Evolutionary conservation across 2,113 vertebrate genomes (phyloP), one percentile per base, ranked within the genome.

Genomic region (Puma concolor): DNA sequence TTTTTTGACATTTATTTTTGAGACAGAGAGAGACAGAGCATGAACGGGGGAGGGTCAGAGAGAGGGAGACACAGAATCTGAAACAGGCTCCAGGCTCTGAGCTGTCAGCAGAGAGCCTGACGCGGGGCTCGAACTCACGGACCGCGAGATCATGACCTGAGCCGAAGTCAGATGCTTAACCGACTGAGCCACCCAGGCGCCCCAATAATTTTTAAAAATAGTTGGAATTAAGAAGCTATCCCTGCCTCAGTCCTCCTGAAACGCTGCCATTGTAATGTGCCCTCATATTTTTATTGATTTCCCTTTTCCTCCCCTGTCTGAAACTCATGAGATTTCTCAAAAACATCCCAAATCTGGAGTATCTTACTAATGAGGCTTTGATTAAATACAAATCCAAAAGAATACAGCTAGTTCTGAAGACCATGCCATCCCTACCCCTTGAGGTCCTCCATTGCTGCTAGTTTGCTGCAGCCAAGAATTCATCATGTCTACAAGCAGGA

Each of bases 361-460:
- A 1, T 44, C 27, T 64, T 94, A 11, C 25, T 31, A 41, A 66
- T 44, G 44, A 82, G 44, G 5, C 23, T 93, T 67, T 31, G 15
- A 13, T 66, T 76, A 38, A 63, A 31, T n/a, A 38, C 25, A 38
- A 29, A 8, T 63, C 27, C 25, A 86, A 86, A 71, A 27, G 0
- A 25, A 15, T 5, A 29, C 5, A 16, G 1, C 38, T 72, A 6
- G 7, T 64, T 38, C 10, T 12, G 21, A 41, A 71, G 44, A 31
- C 4, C 11, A 6, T 5, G 6, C 21, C 27, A 3, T 2, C 5
- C 33, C 25, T 44, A 52, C 15, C 5, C 4, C 0, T 4, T 17
- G 25, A 31, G 16, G 33, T 8, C n/a, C 13, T 54, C 15, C 10
- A 3, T 12, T 15, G 21, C 41, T 50, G 17, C 60, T 76, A 7